Percentiles rank a stretch among this genome's conserved stretches.
Conservation (phyloP, 2,797 vertebrate species). For the Syngnathus rostellatus region DNA sequence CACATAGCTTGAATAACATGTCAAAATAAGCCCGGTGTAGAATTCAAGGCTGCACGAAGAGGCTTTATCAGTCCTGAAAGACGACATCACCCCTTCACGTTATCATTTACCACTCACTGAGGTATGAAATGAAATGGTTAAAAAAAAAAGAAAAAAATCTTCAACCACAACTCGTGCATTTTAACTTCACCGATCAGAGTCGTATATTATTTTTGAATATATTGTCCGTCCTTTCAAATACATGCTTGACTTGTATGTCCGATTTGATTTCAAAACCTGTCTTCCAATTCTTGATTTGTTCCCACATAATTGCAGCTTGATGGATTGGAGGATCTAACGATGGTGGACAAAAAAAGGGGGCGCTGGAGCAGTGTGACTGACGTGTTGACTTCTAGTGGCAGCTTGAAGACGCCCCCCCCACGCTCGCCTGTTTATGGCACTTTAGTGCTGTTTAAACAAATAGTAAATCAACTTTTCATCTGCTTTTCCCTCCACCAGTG, state of each 20-base stretch:
- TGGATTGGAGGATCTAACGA: too few species aligned
- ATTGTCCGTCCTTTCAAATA: too few species aligned
- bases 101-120: background rate
- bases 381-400: slow-evolving; percentile 46
- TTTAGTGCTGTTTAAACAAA: slow-evolving; percentile 52
- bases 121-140: background rate
- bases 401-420: slow-evolving; percentile 11
- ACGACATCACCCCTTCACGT: background rate
- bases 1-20: slow-evolving; percentile 1
- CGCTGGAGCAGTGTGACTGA: background rate
- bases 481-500: background rate
- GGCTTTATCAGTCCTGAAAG: background rate
- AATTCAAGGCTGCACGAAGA: background rate
- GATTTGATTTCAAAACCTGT: too few species aligned
- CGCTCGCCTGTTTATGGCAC: background rate
- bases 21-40: slow-evolving; percentile 1
- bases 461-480: slow-evolving; percentile 40
- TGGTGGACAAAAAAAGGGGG: background rate
- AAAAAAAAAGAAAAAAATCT: too few species aligned
- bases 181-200: too few species aligned
- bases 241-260: too few species aligned
- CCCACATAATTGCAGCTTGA: background rate
- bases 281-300: too few species aligned
- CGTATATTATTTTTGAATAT: too few species aligned
- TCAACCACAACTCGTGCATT: too few species aligned